phyloP scores from a whole-genome alignment of 2,888 invertebrate genomes.

The Erynnis tages region DNA sequence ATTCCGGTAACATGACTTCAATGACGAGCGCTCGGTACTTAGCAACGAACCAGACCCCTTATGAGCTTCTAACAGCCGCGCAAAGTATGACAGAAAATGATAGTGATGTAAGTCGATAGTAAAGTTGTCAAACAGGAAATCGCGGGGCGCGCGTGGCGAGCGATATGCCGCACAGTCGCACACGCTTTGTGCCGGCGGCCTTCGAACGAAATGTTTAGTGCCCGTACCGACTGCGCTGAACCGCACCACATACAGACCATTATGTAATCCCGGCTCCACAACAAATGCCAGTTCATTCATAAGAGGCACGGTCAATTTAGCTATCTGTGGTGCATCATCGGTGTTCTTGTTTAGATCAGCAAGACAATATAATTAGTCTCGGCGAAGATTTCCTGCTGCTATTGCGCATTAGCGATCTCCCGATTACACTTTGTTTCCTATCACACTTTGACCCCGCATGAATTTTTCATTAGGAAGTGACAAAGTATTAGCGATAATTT shows the following conservation, averaged over 20 bases:
- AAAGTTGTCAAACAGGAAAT: slow-evolving; percentile 78
- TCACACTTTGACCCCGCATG: slow-evolving; percentile 31
- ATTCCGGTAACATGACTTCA: slow-evolving; percentile 63
- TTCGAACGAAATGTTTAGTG: slow-evolving; percentile 70
- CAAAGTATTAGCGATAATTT: slow-evolving; percentile 61
- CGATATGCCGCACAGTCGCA: slow-evolving; percentile 61
- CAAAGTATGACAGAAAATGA: slow-evolving; percentile 76
- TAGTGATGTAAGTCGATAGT: slow-evolving; percentile 78
- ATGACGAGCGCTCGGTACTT: slow-evolving; percentile 63
- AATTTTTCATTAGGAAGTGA: slow-evolving; percentile 46
- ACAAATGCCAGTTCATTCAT: slow-evolving; percentile 72
- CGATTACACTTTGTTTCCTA: slow-evolving; percentile 46
- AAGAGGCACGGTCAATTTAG: slow-evolving; percentile 52
- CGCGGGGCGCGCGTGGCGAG: slow-evolving; percentile 73
- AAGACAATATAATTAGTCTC: slow-evolving; percentile 36
- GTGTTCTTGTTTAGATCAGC: slow-evolving; percentile 41
- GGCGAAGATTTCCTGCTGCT: slow-evolving; percentile 41
- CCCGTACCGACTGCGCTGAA: slow-evolving; percentile 47
- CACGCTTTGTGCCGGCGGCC: slow-evolving; percentile 71
- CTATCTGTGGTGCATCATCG: slow-evolving; percentile 51
- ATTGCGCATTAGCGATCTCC: slow-evolving; percentile 36
- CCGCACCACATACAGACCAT: slow-evolving; percentile 58
- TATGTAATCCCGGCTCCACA: slow-evolving; percentile 65
- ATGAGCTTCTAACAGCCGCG: slow-evolving; percentile 71
- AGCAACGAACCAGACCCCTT: slow-evolving; percentile 76